A percentile compares a stretch with the other conserved stretches of the same genome.
These are phyloP conservation scores for Drosophila borborema DNA, from an alignment of 2,888 invertebrate genomes.

Conservation along the genomic window DNA sequence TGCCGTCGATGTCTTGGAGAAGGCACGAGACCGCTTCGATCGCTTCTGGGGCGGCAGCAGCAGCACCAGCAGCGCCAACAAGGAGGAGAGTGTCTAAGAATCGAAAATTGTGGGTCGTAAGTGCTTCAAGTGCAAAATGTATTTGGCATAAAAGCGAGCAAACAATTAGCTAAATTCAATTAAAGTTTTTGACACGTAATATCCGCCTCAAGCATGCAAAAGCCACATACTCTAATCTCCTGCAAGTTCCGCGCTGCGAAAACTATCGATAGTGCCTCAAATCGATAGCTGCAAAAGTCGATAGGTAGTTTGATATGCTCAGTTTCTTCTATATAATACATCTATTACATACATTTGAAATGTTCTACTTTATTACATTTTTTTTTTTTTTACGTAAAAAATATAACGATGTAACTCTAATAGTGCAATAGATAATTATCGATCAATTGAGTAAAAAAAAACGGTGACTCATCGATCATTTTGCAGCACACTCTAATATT, in stretches of 20 bases:
- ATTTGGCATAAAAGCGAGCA: conserved; percentile 33
- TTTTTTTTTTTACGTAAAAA: neutral
- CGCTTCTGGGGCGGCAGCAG: conserved; percentile 91
- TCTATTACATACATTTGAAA: conserved; percentile 9
- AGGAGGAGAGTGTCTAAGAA: conserved; percentile 87
- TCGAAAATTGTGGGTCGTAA: conserved; percentile 5
- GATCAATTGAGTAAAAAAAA: no score
- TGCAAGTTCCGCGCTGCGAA: conserved; percentile 7
- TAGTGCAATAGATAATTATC: neutral
- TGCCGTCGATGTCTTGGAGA: conserved; percentile 91
- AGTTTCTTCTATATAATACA: conserved; percentile 10
- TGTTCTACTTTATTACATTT: neutral
- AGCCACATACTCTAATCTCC: conserved; percentile 33
- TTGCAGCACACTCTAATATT: conserved; percentile 17
- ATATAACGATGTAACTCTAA: no score
- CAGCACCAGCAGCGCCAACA: conserved; percentile 87
- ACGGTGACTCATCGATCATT: conserved; percentile 4
- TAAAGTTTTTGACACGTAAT: conserved; percentile 37
- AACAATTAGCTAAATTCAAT: conserved; percentile 37
- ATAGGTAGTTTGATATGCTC: neutral
- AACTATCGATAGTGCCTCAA: conserved; percentile 19
- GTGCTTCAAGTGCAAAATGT: conserved; percentile 59
- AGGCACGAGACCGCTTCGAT: conserved; percentile 93
- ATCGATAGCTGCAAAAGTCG: neutral
- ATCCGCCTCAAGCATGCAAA: conserved; percentile 39